Percentiles rank a stretch among this genome's conserved stretches.
Conservation (phyloP, 2,888 invertebrate genomes). For the Oasisia sp. region DNA sequence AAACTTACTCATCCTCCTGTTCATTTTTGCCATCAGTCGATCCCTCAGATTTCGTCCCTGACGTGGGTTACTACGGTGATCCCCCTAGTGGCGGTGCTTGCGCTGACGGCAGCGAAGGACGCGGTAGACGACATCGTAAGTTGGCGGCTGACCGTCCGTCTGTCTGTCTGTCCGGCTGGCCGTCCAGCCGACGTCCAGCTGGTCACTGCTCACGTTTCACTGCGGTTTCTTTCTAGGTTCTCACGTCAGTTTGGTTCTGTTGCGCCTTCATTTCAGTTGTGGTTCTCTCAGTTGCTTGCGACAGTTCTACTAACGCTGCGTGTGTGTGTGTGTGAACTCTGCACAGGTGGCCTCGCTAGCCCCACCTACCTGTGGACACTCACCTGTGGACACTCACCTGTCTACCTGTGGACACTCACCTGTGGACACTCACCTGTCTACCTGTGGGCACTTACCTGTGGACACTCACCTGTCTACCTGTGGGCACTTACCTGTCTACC, state of each 20-base stretch:
- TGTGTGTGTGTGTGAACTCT: background rate
- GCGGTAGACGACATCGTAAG: constrained; percentile 39
- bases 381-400: background rate
- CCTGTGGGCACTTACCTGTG: background rate
- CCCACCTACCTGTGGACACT: background rate
- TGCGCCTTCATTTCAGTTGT: background rate
- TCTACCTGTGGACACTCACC: no score
- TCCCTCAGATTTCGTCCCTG: constrained; percentile 95
- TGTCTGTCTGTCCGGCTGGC: no score
- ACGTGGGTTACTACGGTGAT: constrained; percentile 96
- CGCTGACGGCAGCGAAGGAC: constrained; percentile 78
- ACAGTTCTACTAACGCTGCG: background rate
- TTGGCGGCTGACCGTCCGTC: background rate
- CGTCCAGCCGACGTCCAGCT: background rate
- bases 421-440: no score
- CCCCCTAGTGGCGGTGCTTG: constrained; percentile 92
- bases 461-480: background rate
- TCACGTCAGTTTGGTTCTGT: background rate
- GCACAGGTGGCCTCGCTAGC: background rate
- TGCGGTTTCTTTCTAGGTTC: background rate
- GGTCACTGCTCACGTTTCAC: background rate
- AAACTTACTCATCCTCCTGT: constrained; percentile 18
- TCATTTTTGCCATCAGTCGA: constrained; percentile 70
- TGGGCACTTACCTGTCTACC: background rate
- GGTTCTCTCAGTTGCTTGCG: background rate